A percentile compares a stretch with the other conserved stretches of the same genome.
Conservation (phyloP, 2,113 vertebrate species). For the Vidua chalybeata region DNA sequence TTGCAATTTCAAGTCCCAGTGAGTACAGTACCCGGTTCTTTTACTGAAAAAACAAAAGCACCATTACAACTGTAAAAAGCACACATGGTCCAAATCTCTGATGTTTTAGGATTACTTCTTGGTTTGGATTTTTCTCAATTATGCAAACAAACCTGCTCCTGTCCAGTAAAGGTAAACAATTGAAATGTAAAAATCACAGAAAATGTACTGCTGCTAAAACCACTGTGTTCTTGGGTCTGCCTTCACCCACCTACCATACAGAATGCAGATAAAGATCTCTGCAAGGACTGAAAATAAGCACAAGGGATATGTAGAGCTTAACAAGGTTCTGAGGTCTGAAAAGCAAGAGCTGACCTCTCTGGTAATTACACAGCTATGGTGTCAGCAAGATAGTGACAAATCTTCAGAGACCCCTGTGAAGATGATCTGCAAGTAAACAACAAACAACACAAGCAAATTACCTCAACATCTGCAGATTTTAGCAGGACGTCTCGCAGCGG, state of each 20-base stretch:
- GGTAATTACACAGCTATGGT: not conserved
- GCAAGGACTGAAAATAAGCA: conserved; percentile 36
- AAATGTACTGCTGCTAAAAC: conserved; percentile 8
- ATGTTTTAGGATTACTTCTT: not conserved
- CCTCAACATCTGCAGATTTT: conserved; percentile 88
- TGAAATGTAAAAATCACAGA: not conserved
- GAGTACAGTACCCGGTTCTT: not conserved
- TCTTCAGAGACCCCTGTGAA: not conserved
- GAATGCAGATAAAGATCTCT: conserved; percentile 49
- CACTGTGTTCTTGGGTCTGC: conserved; percentile 53
- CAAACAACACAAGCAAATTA: conserved; percentile 53
- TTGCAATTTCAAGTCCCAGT: not conserved
- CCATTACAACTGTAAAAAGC: not conserved
- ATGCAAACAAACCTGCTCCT: not conserved
- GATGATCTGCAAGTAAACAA: not conserved
- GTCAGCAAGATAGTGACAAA: not conserved
- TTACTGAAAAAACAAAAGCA: not conserved
- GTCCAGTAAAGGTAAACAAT: not conserved
- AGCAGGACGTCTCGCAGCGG: conserved; percentile 89
- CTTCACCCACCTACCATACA: conserved; percentile 16
- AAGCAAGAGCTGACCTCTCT: not conserved
- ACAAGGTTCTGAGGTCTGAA: not conserved
- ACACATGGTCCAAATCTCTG: not conserved
- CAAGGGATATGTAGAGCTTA: not conserved
- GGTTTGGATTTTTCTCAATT: not conserved